A percentile compares a stretch with the other conserved stretches of the same genome.
Conservation (phyloP, 1,140 invertebrate genomes). For the Philotrypesis tridentata region DNA sequence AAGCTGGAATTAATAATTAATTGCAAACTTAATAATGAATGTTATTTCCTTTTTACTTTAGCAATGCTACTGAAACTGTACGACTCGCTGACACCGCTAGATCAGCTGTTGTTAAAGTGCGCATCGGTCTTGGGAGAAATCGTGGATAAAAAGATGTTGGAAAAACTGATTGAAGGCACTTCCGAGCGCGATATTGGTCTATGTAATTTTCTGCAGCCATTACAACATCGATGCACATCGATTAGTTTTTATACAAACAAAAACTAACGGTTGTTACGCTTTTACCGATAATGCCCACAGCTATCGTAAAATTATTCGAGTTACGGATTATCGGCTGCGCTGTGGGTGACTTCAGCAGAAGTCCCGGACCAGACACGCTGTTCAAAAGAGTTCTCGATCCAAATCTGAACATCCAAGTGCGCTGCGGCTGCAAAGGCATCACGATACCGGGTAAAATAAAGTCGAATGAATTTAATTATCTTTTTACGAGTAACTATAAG, state of each 20-base stretch:
- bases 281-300: constrained; percentile 59
- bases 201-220: constrained; percentile 62
- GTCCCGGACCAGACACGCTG: constrained; percentile 44
- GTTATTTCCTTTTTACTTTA: no score
- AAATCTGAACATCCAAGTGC: constrained; percentile 40
- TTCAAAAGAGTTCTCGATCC: constrained; percentile 11
- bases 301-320: constrained; percentile 76
- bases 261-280: not conserved
- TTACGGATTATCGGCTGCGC: constrained; percentile 77
- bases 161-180: constrained; percentile 72
- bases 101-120: constrained; percentile 78
- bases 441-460: constrained; percentile 53
- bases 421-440: constrained; percentile 61
- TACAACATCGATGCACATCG: no score
- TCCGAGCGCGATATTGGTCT: constrained; percentile 69
- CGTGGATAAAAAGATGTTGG: constrained; percentile 75
- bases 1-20: no score
- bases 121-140: constrained; percentile 76
- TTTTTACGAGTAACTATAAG: no score
- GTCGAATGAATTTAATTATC: no score
- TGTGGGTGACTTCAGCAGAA: constrained; percentile 74
- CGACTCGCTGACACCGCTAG: constrained; percentile 76
- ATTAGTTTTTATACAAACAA: not conserved
- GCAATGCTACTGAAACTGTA: constrained; percentile 77
- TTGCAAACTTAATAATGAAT: not conserved